Evolutionary conservation across 2,113 vertebrate genomes (phyloP), one percentile per base, ranked within the genome.

Genomic region (Plotosus lineatus): DNA sequence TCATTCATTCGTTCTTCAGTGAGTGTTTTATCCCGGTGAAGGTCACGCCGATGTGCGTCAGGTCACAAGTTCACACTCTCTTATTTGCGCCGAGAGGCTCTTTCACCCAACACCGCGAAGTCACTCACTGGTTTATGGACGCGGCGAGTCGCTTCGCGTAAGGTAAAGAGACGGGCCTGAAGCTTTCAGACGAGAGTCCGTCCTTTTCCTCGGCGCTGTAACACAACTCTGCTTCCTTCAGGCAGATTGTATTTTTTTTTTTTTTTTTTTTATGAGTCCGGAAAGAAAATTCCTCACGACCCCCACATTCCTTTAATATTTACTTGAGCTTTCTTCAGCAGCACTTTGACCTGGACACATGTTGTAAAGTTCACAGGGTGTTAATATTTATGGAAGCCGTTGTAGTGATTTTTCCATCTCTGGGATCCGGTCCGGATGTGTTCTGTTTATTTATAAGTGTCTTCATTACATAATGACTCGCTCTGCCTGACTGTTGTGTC

Each of bases 401-500:
- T 50, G 26, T 31, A 50, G 26, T 31, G 44, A 48, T 50, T 72
- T 69, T 72, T 50, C n/a, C 42, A 31, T 48, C 15, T 31, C 28
- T 31, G 15, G 31, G 28, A 11, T n/a, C n/a, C n/a, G n/a, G n/a
- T n/a, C n/a, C n/a, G n/a, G n/a, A n/a, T 19, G 15, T 19, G 1
- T 51, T 72, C 9, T 31, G n/a, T 72, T 33, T 50, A 28, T 31
- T 50, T 14, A 3, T 50, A 14, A 31, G 31, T 72, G 0, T 53
- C 17, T 19, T 53, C n/a, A n/a, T n/a, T 68, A 7, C 21, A 55
- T 42, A 36, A n/a, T 9, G 21, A 8, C 28, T 63, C 19, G 66
- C 4, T 69, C 26, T 73, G 4, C 36, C 33, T 75, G 31, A 28
- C 84, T 87, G 46, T 23, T 7, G 38, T 42, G 61, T 82, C 55